Evolutionary conservation across 2,888 invertebrate genomes (phyloP).

Genomic region (Agrochola lota): DNA sequence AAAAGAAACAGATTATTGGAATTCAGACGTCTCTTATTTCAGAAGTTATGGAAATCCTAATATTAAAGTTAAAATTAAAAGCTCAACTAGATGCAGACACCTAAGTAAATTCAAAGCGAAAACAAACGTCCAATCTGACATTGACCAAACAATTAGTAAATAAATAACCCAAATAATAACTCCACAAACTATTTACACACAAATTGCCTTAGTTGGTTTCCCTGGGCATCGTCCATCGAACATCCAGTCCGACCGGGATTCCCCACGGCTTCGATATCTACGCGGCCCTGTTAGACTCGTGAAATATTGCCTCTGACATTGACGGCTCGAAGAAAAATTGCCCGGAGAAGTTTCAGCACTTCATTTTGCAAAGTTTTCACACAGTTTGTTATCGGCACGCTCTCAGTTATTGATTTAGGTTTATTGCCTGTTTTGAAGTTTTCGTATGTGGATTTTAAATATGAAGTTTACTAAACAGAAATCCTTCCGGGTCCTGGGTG

Average conservation of each 20-base stretch:
- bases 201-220: slow-evolving; percentile 53
- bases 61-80: not conserved
- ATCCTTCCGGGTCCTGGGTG: too few relatives aligned
- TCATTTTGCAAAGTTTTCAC: slow-evolving; percentile 73
- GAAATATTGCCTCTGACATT: slow-evolving; percentile 85
- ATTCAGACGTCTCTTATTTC: not conserved
- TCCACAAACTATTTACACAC: slow-evolving; percentile 47
- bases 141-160: slow-evolving; percentile 6
- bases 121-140: not conserved
- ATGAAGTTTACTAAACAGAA: not conserved
- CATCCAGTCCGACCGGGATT: slow-evolving; percentile 46
- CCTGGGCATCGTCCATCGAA: slow-evolving; percentile 20
- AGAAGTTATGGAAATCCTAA: not conserved
- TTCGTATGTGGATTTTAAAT: not conserved
- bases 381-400: slow-evolving; percentile 67
- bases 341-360: slow-evolving; percentile 75
- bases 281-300: slow-evolving; percentile 73
- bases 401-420: slow-evolving; percentile 64
- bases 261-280: slow-evolving; percentile 62
- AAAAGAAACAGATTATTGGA: not conserved
- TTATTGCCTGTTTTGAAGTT: slow-evolving; percentile 34
- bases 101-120: not conserved
- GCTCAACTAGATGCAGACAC: not conserved
- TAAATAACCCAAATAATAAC: slow-evolving; percentile 34
- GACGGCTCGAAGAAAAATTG: slow-evolving; percentile 84